Percentiles rank a stretch among this genome's conserved stretches.
phyloP scores from a whole-genome alignment of 92 coral and sea anemone species.

The Meandrina meandrites region DNA sequence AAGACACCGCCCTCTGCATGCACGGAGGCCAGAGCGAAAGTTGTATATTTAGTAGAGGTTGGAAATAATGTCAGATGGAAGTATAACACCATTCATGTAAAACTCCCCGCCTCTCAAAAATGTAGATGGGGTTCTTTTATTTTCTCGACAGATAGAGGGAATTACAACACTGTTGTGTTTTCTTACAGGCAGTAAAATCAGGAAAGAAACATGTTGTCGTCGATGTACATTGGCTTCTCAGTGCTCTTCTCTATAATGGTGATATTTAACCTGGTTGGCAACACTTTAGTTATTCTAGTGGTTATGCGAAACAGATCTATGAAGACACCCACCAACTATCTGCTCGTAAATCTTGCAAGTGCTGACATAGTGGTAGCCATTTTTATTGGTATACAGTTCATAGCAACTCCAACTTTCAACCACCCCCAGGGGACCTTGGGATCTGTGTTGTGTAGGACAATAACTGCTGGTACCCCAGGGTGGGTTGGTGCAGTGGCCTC shows the following conservation, averaged over 20 bases:
- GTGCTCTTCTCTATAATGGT: conserved; percentile 39
- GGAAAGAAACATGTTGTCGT: conserved; percentile 14
- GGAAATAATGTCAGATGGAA: no score
- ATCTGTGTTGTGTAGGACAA: conserved; percentile 33
- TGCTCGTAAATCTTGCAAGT: conserved; percentile 64
- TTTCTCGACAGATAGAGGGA: no score
- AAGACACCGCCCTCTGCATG: no score
- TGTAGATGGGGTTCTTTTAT: no score
- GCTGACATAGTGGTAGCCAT: conserved; percentile 53
- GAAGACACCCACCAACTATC: conserved; percentile 63
- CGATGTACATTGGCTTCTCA: conserved; percentile 39
- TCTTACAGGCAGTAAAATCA: background rate
- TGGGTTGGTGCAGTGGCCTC: conserved; percentile 68
- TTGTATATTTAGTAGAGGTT: no score
- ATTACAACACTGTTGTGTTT: background rate
- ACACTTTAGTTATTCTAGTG: conserved; percentile 49
- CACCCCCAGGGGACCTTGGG: conserved; percentile 58
- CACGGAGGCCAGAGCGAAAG: no score
- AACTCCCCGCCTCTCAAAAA: no score
- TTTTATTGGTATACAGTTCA: conserved; percentile 51
- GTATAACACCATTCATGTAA: no score
- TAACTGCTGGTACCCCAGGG: conserved; percentile 59
- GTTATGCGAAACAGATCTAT: conserved; percentile 46
- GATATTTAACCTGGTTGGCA: conserved; percentile 45
- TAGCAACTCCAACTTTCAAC: conserved; percentile 34